Percentiles rank a stretch among this genome's conserved stretches.
phyloP scores from a whole-genome alignment of 2,113 vertebrate species.

The Perca schrenkii region DNA sequence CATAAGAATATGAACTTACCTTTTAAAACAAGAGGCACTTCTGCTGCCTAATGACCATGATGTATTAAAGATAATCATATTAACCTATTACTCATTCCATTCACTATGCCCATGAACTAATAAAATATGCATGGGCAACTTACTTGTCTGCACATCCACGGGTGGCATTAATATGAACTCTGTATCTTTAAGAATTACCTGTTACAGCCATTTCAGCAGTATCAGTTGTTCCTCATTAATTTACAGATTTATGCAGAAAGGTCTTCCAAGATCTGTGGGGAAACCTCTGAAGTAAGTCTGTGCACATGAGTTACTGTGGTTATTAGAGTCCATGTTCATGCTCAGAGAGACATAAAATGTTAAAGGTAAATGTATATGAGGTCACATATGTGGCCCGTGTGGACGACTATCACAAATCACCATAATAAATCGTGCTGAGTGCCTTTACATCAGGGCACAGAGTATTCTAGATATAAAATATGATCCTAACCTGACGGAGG shows the following conservation, averaged over 20 bases:
- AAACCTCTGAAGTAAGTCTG: constrained; percentile 18
- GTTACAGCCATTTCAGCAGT: constrained; percentile 38
- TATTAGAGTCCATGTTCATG: background rate
- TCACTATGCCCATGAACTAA: constrained; percentile 17
- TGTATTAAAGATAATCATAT: constrained; percentile 30
- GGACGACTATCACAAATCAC: constrained; percentile 3
- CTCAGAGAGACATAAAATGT: background rate
- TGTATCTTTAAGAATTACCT: constrained; percentile 16
- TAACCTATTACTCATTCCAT: constrained; percentile 22
- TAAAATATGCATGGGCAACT: constrained; percentile 51
- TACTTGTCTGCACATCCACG: constrained; percentile 8
- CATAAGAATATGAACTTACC: background rate
- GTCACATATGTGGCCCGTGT: background rate
- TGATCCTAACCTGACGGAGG: no score
- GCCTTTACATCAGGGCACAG: background rate
- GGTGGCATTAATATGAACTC: constrained; percentile 36
- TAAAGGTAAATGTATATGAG: constrained; percentile 12
- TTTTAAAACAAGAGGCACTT: constrained; percentile 14
- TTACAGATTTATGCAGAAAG: constrained; percentile 52
- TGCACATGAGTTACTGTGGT: constrained; percentile 12
- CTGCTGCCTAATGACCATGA: constrained; percentile 4
- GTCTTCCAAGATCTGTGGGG: constrained; percentile 20
- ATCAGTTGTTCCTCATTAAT: constrained; percentile 37
- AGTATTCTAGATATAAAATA: constrained; percentile 12
- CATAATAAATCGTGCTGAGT: constrained; percentile 1